Conservation (phyloP, 2,888 invertebrate species). For the Orchestes rusci region DNA sequence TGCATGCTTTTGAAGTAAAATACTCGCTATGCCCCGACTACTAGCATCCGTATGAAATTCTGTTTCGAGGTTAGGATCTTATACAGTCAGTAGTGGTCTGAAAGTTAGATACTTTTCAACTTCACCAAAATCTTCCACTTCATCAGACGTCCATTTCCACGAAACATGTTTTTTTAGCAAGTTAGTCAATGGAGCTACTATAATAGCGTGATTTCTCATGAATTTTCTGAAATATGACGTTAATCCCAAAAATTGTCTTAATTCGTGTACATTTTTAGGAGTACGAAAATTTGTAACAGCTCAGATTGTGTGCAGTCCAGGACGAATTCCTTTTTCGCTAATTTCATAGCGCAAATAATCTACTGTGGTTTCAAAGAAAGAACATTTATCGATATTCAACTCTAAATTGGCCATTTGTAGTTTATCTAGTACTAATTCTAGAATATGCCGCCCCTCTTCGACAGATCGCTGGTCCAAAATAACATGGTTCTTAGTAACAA, state of each 20-base stretch:
- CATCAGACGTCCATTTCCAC: too few relatives aligned
- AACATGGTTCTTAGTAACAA: too few relatives aligned
- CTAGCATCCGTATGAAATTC: slow-evolving; percentile 24
- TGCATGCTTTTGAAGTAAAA: slow-evolving; percentile 25
- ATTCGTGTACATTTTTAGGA: neutral
- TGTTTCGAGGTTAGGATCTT: slow-evolving; percentile 7
- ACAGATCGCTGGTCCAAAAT: too few relatives aligned
- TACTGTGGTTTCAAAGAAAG: neutral
- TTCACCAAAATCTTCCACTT: too few relatives aligned
- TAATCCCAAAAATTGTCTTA: neutral
- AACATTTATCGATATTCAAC: neutral
- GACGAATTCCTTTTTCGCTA: neutral
- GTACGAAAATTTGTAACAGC: neutral
- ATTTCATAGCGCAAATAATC: neutral
- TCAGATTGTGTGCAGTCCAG: neutral
- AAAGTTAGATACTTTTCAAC: too few relatives aligned
- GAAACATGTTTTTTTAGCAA: neutral
- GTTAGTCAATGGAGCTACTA: neutral
- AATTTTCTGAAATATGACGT: slow-evolving; percentile 2
- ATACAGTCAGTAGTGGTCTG: slow-evolving; percentile 20
- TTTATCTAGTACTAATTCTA: neutral
- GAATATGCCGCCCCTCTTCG: too few relatives aligned
- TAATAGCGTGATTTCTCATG: neutral
- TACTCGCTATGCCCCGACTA: slow-evolving; percentile 25
- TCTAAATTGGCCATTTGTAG: neutral